A percentile compares a stretch with the other conserved stretches of the same genome.
Conservation (phyloP, 2,113 vertebrate species). For the Pachypanchax playfairii region DNA sequence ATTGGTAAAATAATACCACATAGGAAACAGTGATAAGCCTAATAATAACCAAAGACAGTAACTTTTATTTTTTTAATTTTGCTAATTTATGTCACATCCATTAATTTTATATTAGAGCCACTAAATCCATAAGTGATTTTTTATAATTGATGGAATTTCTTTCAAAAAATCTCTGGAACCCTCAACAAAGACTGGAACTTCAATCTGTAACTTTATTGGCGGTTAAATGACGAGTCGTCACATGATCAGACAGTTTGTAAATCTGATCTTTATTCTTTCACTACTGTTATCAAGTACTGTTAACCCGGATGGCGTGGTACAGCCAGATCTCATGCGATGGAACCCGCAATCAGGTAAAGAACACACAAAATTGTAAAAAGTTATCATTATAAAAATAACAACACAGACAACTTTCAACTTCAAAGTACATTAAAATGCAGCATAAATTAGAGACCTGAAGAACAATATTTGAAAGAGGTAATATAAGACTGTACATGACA, state of each 20-base stretch:
- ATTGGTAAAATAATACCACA: no score
- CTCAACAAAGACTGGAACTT: slow-evolving; percentile 24
- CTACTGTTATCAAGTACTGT: slow-evolving; percentile 63
- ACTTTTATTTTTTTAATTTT: no score
- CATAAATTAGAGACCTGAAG: slow-evolving; percentile 75
- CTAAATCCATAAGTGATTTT: no score
- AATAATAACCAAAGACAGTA: no score
- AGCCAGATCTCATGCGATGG: slow-evolving; percentile 54
- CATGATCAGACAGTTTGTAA: slow-evolving; percentile 65
- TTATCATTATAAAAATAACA: slow-evolving; percentile 58
- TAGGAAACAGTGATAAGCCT: no score
- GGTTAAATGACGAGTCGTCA: slow-evolving; percentile 63
- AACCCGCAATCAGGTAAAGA: slow-evolving; percentile 44
- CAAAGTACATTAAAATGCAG: slow-evolving; percentile 74
- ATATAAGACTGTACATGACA: slow-evolving; percentile 82
- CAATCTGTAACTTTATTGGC: slow-evolving; percentile 22
- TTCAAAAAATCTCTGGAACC: slow-evolving; percentile 2
- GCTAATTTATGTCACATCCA: no score
- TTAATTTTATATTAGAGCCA: no score
- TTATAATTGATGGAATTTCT: no score
- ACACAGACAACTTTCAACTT: slow-evolving; percentile 69
- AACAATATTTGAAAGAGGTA: slow-evolving; percentile 73
- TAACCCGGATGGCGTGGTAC: slow-evolving; percentile 41
- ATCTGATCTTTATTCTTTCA: slow-evolving; percentile 70
- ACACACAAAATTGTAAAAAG: slow-evolving; percentile 61